phyloP scores from a whole-genome alignment of 2,888 invertebrate genomes.

The Pycnomerus fuliginosus region DNA sequence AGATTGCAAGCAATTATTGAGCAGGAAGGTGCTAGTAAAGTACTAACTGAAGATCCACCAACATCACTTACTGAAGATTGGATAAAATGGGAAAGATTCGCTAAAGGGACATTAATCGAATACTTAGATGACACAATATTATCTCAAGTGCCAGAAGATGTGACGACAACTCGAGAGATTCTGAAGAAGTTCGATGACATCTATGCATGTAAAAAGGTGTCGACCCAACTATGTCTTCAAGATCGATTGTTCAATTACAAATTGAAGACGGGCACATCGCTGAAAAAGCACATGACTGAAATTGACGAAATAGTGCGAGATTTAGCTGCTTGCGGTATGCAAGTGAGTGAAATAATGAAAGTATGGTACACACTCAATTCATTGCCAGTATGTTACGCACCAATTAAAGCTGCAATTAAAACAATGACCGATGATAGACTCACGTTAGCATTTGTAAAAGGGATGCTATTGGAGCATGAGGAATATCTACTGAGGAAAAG shows the following conservation, averaged over 20 bases:
- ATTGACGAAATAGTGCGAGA: constrained; percentile 7
- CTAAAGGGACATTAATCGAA: constrained; percentile 20
- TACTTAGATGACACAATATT: constrained; percentile 16
- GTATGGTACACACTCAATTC: background rate
- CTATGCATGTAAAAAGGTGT: background rate
- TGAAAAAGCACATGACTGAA: constrained; percentile 2
- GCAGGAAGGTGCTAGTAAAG: constrained; percentile 20
- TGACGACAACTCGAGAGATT: background rate
- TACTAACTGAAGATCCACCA: constrained; percentile 15
- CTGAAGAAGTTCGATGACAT: background rate
- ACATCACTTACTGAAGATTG: constrained; percentile 14
- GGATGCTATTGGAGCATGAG: background rate
- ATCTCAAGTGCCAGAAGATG: background rate
- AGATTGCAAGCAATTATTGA: constrained; percentile 17
- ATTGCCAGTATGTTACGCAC: background rate
- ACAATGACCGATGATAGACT: background rate
- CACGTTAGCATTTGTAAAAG: background rate
- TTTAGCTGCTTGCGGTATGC: background rate
- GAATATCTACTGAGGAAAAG: background rate
- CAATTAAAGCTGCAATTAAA: background rate
- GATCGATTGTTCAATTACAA: constrained; percentile 19
- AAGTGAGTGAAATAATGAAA: background rate
- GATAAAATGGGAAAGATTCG: constrained; percentile 20
- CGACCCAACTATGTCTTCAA: background rate
- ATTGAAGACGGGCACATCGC: constrained; percentile 11